These are phyloP conservation scores for Onchidella celtica DNA, from an alignment of 2,888 invertebrate genomes.

Conservation along the genomic window DNA sequence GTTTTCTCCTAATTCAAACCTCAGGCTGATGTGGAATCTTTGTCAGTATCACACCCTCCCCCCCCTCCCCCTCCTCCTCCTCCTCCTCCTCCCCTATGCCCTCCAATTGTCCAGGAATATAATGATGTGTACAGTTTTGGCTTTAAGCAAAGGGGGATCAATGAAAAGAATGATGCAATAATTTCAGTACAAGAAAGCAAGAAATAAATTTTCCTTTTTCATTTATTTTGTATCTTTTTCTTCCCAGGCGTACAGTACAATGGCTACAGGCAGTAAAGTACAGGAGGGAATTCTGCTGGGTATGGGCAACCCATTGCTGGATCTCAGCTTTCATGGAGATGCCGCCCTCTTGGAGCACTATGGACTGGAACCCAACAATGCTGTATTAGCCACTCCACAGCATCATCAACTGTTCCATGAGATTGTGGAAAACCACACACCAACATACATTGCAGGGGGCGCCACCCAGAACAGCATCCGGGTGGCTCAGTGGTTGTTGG, in stretches of 20 bases:
- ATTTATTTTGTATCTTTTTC: too few species aligned
- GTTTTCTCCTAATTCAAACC: too few species aligned
- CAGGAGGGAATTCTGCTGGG: slow-evolving; percentile 89
- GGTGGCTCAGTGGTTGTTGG: slow-evolving; percentile 95
- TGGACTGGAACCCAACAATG: slow-evolving; percentile 92
- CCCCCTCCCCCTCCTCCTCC: too few species aligned
- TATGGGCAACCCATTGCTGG: slow-evolving; percentile 96
- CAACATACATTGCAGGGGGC: slow-evolving; percentile 95
- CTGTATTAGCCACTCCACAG: slow-evolving; percentile 94
- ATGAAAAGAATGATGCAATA: too few species aligned
- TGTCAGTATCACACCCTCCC: too few species aligned
- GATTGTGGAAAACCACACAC: slow-evolving; percentile 82
- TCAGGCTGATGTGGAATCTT: too few species aligned
- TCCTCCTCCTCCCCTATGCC: too few species aligned
- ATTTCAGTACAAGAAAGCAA: too few species aligned
- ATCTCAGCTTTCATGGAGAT: slow-evolving; percentile 92
- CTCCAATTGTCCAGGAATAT: too few species aligned
- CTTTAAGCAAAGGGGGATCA: too few species aligned
- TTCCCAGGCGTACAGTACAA: slow-evolving; percentile 46
- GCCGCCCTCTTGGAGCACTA: slow-evolving; percentile 90
- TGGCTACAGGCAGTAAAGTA: slow-evolving; percentile 39
- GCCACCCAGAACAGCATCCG: slow-evolving; percentile 96
- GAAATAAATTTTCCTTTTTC: too few species aligned
- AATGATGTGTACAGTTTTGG: too few species aligned
- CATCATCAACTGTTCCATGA: slow-evolving; percentile 87